These are phyloP conservation scores for Athalia circularis DNA, from an alignment of 2,888 invertebrate species.

Conservation along the genomic window DNA sequence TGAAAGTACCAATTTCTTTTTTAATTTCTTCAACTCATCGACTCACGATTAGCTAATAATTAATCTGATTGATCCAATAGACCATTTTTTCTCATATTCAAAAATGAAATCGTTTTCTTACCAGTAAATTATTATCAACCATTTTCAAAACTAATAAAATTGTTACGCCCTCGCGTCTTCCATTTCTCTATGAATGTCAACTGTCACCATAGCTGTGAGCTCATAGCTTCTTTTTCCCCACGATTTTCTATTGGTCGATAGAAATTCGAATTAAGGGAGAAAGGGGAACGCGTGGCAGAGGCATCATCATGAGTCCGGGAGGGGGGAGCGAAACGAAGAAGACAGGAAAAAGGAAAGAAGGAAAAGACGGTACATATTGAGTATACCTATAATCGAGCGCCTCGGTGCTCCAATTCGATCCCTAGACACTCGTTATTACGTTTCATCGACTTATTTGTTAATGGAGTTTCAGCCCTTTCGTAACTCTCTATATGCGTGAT, in stretches of 20 bases:
- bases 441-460: slow-evolving; percentile 27
- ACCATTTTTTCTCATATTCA: not conserved
- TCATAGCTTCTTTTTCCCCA: not conserved
- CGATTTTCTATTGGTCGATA: slow-evolving; percentile 32
- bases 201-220: slow-evolving; percentile 11
- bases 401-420: slow-evolving; percentile 20
- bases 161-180: not conserved
- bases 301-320: not conserved
- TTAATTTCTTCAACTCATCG: not conserved
- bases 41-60: not conserved
- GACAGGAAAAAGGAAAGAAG: slow-evolving; percentile 9
- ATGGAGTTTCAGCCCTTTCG: slow-evolving; percentile 26
- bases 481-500: not conserved
- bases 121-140: not conserved
- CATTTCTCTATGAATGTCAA: not conserved
- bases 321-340: slow-evolving; percentile 12
- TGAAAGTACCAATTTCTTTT: not conserved
- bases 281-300: slow-evolving; percentile 4
- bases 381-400: not conserved
- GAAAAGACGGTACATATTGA: slow-evolving; percentile 27
- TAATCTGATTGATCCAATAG: not conserved
- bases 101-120: not conserved
- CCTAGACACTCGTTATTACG: slow-evolving; percentile 32
- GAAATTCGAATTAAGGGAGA: slow-evolving; percentile 22
- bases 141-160: not conserved